Percentiles rank a stretch among this genome's conserved stretches.
phyloP scores from a whole-genome alignment of 2,113 vertebrate species.

The Notarius quadriscutis region DNA sequence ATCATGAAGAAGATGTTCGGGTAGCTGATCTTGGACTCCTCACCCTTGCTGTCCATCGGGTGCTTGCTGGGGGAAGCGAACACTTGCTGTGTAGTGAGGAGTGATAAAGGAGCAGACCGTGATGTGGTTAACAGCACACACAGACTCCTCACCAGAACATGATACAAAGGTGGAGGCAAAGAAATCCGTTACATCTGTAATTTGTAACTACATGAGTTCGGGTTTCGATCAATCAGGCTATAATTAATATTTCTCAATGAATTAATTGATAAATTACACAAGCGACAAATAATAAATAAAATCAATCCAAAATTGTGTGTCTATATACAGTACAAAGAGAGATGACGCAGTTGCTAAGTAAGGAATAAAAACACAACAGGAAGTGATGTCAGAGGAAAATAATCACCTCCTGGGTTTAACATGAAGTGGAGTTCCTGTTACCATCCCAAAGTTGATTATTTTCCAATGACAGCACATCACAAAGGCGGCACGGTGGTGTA shows the following conservation, averaged over 20 bases:
- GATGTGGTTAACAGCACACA: background rate
- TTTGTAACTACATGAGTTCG: background rate
- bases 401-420: background rate
- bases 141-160: background rate
- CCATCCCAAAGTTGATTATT: background rate
- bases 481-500: no score
- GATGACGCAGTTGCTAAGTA: background rate
- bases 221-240: background rate
- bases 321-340: background rate
- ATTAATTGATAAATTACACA: background rate
- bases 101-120: background rate
- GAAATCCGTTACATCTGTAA: background rate
- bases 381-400: background rate
- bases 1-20: conserved; percentile 99
- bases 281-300: background rate
- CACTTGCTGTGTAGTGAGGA: conserved; percentile 82
- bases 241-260: background rate
- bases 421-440: background rate
- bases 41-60: conserved; percentile 98
- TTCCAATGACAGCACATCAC: background rate
- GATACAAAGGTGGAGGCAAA: background rate
- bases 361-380: background rate
- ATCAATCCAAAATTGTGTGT: no score
- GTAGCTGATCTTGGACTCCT: conserved; percentile 98
- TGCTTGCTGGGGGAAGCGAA: conserved; percentile 97